Evolutionary conservation across 2,797 vertebrate species (phyloP).

Genomic region (Danio tinwini): DNA sequence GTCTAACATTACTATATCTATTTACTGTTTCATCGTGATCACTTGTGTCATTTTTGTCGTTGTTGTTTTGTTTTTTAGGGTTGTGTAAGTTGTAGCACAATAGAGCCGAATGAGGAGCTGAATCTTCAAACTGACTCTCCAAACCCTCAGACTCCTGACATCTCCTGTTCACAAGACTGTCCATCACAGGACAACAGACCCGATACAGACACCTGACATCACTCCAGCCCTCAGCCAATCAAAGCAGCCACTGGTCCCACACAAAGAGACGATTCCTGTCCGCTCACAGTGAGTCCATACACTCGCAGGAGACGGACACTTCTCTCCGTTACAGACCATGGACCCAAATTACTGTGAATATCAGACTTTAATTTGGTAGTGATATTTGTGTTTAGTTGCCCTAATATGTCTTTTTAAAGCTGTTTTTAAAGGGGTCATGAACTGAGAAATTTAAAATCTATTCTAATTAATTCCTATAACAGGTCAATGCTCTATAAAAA

Average conservation of each 20-base stretch:
- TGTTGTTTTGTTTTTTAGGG: conserved; percentile 64
- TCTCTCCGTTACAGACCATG: conserved; percentile 25
- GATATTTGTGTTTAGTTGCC: conserved; percentile 35
- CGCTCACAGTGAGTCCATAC: neutral
- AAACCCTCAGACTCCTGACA: conserved; percentile 61
- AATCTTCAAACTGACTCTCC: conserved; percentile 43
- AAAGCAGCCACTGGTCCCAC: neutral
- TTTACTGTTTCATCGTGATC: neutral
- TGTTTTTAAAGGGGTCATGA: neutral
- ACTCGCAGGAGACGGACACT: neutral
- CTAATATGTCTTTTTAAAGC: neutral
- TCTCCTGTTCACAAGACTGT: conserved; percentile 63
- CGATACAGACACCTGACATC: conserved; percentile 67
- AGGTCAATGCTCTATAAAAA: no score
- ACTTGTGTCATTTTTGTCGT: neutral
- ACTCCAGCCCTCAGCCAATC: neutral
- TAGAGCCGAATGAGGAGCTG: conserved; percentile 32
- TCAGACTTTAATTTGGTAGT: conserved; percentile 14
- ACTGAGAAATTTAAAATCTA: no score
- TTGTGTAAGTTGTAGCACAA: conserved; percentile 68
- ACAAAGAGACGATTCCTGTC: no score
- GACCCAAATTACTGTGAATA: conserved; percentile 49
- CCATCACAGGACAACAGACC: conserved; percentile 60
- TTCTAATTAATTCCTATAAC: no score
- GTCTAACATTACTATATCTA: no score